Evolutionary conservation across 1,140 invertebrate genomes (phyloP).

Genomic region (Lanistes nyassanus): DNA sequence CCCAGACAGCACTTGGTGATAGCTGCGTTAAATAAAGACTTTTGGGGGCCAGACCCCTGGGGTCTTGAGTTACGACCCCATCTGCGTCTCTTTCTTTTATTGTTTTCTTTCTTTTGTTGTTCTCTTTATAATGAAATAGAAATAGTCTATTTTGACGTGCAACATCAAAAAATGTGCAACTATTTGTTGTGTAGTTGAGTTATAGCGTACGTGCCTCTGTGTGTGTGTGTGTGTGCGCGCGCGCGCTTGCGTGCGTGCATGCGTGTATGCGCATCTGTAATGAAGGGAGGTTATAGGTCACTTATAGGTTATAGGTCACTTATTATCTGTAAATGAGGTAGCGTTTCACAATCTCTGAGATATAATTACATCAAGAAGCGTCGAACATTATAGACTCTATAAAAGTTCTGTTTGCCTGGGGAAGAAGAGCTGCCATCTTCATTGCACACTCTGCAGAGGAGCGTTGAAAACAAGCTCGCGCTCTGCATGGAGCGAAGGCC

Average conservation of each 20-base stretch:
- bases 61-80: no score
- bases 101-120: no score
- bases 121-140: background rate
- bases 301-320: background rate
- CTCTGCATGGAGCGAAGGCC: slow-evolving; percentile 1
- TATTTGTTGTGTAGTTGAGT: slow-evolving; percentile 1
- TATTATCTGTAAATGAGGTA: background rate
- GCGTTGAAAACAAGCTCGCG: slow-evolving; percentile 2
- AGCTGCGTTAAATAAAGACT: no score
- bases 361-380: background rate
- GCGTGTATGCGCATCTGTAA: background rate
- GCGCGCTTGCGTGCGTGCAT: background rate
- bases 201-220: background rate
- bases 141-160: background rate
- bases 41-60: no score
- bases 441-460: background rate
- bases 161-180: background rate
- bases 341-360: background rate
- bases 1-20: background rate
- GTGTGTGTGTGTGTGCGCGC: slow-evolving; percentile 11
- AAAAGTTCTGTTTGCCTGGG: background rate
- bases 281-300: background rate
- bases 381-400: background rate
- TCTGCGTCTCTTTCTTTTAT: no score
- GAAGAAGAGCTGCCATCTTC: background rate